These are phyloP conservation scores for Hypercompe scribonia DNA, from an alignment of 2,888 invertebrate genomes.

Conservation along the genomic window DNA sequence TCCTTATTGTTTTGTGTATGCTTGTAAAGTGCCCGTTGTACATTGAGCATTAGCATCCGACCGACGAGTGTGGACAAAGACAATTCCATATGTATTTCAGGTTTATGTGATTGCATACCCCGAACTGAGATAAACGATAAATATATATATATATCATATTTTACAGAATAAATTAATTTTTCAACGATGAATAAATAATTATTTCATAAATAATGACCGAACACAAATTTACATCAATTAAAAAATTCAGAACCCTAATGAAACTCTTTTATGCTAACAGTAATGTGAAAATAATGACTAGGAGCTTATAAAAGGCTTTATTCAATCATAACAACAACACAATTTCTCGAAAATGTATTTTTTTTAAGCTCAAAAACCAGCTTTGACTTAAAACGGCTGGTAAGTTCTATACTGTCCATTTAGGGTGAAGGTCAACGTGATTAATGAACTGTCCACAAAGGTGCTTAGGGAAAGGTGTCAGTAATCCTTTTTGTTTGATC, in stretches of 20 bases:
- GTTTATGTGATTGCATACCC: no score
- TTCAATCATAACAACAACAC: slow-evolving; percentile 12
- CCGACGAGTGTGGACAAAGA: no score
- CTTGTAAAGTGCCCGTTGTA: no score
- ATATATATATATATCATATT: no score
- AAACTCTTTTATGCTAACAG: neutral
- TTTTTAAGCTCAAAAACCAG: neutral
- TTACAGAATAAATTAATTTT: neutral
- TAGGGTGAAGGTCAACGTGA: neutral
- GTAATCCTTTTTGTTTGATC: neutral
- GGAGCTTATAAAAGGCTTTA: slow-evolving; percentile 11
- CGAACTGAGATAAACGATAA: no score
- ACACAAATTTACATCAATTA: slow-evolving; percentile 14
- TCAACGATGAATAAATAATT: neutral
- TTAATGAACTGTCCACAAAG: slow-evolving; percentile 7
- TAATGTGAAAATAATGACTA: slow-evolving; percentile 18
- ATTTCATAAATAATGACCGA: neutral
- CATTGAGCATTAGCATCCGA: no score
- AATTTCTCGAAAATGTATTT: neutral
- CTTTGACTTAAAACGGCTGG: slow-evolving; percentile 3
- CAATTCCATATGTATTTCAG: no score
- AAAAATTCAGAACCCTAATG: slow-evolving; percentile 1
- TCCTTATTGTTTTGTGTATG: no score
- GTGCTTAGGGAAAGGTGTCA: slow-evolving; percentile 5
- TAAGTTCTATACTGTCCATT: neutral